Evolutionary conservation across 2,797 vertebrate species (phyloP).

Genomic region (Antennarius maculatus): DNA sequence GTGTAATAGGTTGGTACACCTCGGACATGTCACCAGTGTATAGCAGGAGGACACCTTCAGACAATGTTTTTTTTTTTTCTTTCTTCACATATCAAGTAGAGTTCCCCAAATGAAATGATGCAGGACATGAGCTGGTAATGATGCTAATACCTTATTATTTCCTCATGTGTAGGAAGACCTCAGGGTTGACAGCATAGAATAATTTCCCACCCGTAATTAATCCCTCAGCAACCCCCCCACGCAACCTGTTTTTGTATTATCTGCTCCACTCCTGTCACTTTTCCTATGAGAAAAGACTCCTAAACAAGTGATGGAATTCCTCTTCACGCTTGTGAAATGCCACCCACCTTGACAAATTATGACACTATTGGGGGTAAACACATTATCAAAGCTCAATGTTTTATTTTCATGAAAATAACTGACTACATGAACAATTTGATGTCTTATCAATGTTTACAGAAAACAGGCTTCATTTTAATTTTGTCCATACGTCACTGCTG

Average conservation of each 20-base stretch:
- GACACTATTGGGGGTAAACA: conserved; percentile 45
- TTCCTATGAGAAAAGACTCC: conserved; percentile 24
- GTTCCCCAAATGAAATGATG: too few species aligned
- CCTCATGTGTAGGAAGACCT: neutral
- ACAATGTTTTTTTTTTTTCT: too few species aligned
- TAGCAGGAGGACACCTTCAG: too few species aligned
- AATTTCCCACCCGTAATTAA: conserved; percentile 63
- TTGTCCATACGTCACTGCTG: conserved; percentile 54
- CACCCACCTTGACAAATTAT: conserved; percentile 69
- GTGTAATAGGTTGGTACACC: too few species aligned
- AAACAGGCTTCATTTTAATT: conserved; percentile 59
- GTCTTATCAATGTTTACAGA: conserved; percentile 51
- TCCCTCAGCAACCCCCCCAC: conserved; percentile 38
- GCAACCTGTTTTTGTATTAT: conserved; percentile 43
- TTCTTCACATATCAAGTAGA: too few species aligned
- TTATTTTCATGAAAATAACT: conserved; percentile 65
- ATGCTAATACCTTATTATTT: neutral
- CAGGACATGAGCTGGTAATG: neutral
- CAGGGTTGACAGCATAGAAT: conserved; percentile 50
- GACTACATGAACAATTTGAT: conserved; percentile 38
- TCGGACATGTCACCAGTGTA: too few species aligned
- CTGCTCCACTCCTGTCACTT: conserved; percentile 19
- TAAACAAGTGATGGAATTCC: conserved; percentile 64
- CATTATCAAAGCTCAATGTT: conserved; percentile 52
- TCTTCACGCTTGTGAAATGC: conserved; percentile 56